Evolutionary conservation across 2,113 vertebrate genomes (phyloP), one percentile per base, ranked within the genome.

Genomic region (Pelobates fuscus): DNA sequence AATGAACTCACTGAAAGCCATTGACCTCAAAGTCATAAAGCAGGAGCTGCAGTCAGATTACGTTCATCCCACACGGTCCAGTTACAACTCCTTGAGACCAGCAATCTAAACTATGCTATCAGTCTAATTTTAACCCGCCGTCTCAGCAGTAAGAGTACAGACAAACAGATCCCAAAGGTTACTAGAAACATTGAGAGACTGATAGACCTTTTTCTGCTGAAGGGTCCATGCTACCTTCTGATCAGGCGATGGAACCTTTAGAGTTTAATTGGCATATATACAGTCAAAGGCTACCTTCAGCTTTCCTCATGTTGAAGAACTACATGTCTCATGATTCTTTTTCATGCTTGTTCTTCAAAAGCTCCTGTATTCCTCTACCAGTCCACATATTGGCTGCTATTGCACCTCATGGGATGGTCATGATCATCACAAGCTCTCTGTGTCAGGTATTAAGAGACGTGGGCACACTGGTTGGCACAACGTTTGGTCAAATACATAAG

Each of bases 101-200:
- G 44, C 41, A 62, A 72, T 72, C 44, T 52, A 24, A 58, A 63
- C 43, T 52, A 72, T 72, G 15, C 59, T 71, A n/a, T 37, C 37
- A 49, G 69, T 20, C 69, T 72, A 72, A 72, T 62, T 72, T 63
- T 72, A 72, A 63, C 70, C 20, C 7, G 5, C 70, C 20, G 43
- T 63, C 70, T 72, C 70, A 72, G 70, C 70, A 72, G 70, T 30
- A 27, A 72, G 70, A 63, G 14, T 65, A 27, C 30, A 67, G 62
- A 75, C 61, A 49, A 71, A 75, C 71, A 58, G 55, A 27, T 23
- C 58, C 63, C 37, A 44, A 52, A 27, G 21, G 8, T 27, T 26
- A 44, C 23, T 10, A 54, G 23, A 26, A 24, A 14, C 12, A 14
- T 14, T 18, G 8, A 25, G n/a, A 59, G 18, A 5, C 18, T 25